phyloP scores from a whole-genome alignment of 1,140 invertebrate genomes.

The Intoshia linei region DNA sequence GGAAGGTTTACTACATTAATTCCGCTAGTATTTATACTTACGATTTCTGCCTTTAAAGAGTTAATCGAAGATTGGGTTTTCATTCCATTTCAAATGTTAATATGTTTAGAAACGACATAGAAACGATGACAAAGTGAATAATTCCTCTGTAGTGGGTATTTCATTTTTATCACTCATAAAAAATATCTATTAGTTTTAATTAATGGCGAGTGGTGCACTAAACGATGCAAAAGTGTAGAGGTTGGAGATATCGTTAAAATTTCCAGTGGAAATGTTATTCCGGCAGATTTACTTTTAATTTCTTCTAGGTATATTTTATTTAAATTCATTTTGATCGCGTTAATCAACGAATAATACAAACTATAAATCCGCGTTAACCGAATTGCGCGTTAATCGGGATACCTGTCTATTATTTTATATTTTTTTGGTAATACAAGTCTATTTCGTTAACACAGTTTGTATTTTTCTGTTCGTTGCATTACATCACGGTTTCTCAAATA shows the following conservation, averaged over 20 bases:
- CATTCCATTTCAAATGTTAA: no score
- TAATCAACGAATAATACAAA: neutral
- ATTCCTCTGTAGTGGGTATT: conserved; percentile 2
- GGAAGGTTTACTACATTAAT: conserved; percentile 39
- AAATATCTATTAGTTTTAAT: conserved; percentile 23
- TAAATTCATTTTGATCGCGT: neutral
- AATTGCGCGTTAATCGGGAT: neutral
- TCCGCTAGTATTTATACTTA: conserved; percentile 37
- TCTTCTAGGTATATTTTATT: conserved; percentile 14
- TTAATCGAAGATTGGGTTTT: conserved; percentile 65
- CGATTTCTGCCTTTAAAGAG: conserved; percentile 77
- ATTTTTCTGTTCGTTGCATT: no score
- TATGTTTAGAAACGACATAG: neutral
- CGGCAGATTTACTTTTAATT: conserved; percentile 61
- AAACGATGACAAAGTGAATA: conserved; percentile 2
- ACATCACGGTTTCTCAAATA: no score
- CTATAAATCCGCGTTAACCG: neutral
- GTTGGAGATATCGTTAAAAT: conserved; percentile 83
- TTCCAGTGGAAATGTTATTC: conserved; percentile 14
- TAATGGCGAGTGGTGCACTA: conserved; percentile 40
- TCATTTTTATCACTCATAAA: no score
- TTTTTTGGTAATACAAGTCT: conserved; percentile 23
- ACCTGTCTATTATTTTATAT: conserved; percentile 3
- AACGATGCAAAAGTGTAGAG: conserved; percentile 46
- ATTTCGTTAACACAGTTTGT: conserved; percentile 42